Percentiles rank a stretch among this genome's conserved stretches.
Conservation (phyloP, 2,888 invertebrate species). For the Agonopterix subpropinquella region DNA sequence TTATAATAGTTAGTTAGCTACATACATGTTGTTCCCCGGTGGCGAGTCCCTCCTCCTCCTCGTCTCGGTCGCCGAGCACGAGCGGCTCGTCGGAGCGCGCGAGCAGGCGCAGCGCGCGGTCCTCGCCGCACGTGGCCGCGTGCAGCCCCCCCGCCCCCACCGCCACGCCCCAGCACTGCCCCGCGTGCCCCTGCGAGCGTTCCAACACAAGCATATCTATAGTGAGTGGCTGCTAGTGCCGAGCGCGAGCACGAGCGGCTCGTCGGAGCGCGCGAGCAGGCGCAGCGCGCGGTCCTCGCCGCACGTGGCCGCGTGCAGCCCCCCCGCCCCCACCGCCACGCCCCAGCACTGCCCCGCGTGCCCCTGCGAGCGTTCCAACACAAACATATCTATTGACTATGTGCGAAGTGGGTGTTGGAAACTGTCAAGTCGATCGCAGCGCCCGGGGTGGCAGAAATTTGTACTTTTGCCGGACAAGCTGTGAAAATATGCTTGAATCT, state of each 20-base stretch:
- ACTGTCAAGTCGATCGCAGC: no score
- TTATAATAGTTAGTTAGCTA: no score
- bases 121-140: conserved; percentile 88
- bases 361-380: conserved; percentile 69
- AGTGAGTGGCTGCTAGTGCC: no score
- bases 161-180: conserved; percentile 83
- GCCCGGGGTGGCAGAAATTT: no score
- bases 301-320: conserved; percentile 84
- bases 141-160: conserved; percentile 89
- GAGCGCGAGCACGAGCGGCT: conserved; percentile 76
- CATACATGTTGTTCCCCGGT: conserved; percentile 79
- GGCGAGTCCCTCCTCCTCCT: conserved; percentile 88
- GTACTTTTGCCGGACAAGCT: no score
- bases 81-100: conserved; percentile 91
- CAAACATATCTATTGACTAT: no score
- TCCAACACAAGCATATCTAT: neutral
- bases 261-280: conserved; percentile 89
- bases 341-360: conserved; percentile 88
- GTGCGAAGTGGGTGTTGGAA: no score
- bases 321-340: conserved; percentile 87
- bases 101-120: conserved; percentile 90
- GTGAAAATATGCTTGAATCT: no score
- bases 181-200: conserved; percentile 83
- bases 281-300: conserved; percentile 93
- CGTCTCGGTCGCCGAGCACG: conserved; percentile 93